Conservation (phyloP, 2,113 vertebrate species). For the Mugil cephalus region DNA sequence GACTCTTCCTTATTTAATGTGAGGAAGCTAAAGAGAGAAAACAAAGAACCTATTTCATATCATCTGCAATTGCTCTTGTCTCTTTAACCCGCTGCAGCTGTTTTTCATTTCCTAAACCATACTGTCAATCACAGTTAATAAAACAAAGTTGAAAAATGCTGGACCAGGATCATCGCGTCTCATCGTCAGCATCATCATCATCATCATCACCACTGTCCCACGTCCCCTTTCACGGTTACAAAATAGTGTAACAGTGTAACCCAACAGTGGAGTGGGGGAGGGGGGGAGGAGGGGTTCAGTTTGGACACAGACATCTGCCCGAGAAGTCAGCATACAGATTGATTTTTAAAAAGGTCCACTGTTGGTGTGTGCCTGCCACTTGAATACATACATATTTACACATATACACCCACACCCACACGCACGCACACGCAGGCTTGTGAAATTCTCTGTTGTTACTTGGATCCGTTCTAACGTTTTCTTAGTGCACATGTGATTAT, state of each 20-base stretch:
- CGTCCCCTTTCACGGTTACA: slow-evolving; percentile 48
- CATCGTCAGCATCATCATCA: slow-evolving; percentile 28
- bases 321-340: slow-evolving; percentile 76
- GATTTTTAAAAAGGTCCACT: slow-evolving; percentile 78
- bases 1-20: slow-evolving; percentile 39
- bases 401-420: slow-evolving; percentile 67
- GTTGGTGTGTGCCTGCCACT: slow-evolving; percentile 83
- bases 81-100: slow-evolving; percentile 20
- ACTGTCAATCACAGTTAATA: slow-evolving; percentile 37
- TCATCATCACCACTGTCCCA: slow-evolving; percentile 25
- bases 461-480: slow-evolving; percentile 70
- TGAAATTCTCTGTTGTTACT: slow-evolving; percentile 72
- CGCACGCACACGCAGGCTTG: slow-evolving; percentile 69
- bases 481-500: slow-evolving; percentile 78
- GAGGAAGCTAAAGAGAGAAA: slow-evolving; percentile 14
- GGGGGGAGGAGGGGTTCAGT: slow-evolving; percentile 12
- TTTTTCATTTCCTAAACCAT: slow-evolving; percentile 35
- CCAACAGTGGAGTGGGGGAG: slow-evolving; percentile 15
- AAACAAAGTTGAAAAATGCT: slow-evolving; percentile 47
- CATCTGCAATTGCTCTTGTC: slow-evolving; percentile 39
- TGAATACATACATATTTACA: slow-evolving; percentile 84
- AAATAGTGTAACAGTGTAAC: too few relatives aligned
- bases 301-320: slow-evolving; percentile 65
- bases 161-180: slow-evolving; percentile 42
- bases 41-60: slow-evolving; percentile 30